Conservation (phyloP, 2,113 vertebrate species). For the Mirounga angustirostris region DNA sequence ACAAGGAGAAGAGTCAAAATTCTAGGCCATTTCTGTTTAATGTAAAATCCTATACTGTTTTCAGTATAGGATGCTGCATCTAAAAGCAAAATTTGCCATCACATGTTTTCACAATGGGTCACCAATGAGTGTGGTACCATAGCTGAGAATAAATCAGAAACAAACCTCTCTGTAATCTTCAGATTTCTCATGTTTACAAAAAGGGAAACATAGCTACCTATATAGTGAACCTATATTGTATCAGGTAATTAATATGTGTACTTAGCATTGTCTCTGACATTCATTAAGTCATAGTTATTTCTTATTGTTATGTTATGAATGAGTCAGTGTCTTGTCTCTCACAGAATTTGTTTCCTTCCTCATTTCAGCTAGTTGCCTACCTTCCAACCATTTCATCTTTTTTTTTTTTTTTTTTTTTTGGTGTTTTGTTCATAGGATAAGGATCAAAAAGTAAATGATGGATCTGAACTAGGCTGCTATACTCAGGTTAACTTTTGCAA, state of each 20-base stretch:
- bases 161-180: neutral
- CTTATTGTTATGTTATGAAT: neutral
- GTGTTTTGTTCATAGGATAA: neutral
- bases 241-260: neutral
- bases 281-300: neutral
- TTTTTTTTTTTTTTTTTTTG: neutral
- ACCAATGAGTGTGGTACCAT: neutral
- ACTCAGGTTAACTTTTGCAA: neutral
- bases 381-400: neutral
- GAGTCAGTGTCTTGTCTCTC: neutral
- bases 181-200: neutral
- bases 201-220: neutral
- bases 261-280: neutral
- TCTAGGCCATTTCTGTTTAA: slow-evolving; percentile 72
- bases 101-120: neutral
- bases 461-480: neutral
- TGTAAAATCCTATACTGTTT: slow-evolving; percentile 23
- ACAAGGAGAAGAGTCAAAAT: slow-evolving; percentile 11
- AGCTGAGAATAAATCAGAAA: neutral
- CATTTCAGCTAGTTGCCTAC: neutral
- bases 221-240: neutral
- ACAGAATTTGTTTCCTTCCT: neutral
- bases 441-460: slow-evolving; percentile 8
- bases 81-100: neutral
- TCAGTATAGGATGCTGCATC: neutral